Base-by-base conservation (phyloP, 2,888 invertebrate species). In the Cryptophagus acutangulus region DNA sequence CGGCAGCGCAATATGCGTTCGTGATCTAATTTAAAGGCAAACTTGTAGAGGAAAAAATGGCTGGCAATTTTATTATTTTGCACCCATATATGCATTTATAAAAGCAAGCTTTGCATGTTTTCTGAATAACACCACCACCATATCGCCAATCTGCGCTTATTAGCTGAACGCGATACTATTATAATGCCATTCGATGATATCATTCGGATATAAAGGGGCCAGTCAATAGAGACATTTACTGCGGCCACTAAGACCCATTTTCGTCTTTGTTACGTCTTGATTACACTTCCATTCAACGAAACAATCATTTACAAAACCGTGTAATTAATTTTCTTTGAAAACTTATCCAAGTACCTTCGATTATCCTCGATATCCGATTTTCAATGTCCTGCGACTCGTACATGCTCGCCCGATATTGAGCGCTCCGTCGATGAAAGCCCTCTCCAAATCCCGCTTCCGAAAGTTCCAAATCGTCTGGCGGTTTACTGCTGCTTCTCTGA, bases 391-490 rank as follows among this genome's bases (percentile, higher is more conserved):
- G 63, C n/a, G n/a, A n/a, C n/a, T n/a, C n/a, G 39, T 69, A 70
- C 58, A 69, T 60, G 47, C 69, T 69, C 9, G 68, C 66, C 42
- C 70, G 57, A 46, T 68, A 69, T 46, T 69, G 63, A 14, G 67
- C 64, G 44, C 68, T 68, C 37, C 70, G 54, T 38, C 70, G 49
- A 20, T 69, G 69, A 46, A 71, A 71, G 8, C 65, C 68, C 36
- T 69, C 68, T 14, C 67, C 67, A 47, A 71, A 71, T 12, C 70
- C 70, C 14, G 63, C 67, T 41, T 70, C 70, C 2, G 67, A 65
- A 33, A 67, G 58, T 45, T 69, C 69, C 31, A 63, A 55, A 28
- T 69, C 67, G 25, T 69, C 67, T n/a, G 31, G 12, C 4, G 31
- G 15, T 51, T 66, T 66, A 45, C 50, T 61, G 37, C 47, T 51